Conservation (phyloP, 2,888 invertebrate genomes). For the Oegoconia quadripuncta region DNA sequence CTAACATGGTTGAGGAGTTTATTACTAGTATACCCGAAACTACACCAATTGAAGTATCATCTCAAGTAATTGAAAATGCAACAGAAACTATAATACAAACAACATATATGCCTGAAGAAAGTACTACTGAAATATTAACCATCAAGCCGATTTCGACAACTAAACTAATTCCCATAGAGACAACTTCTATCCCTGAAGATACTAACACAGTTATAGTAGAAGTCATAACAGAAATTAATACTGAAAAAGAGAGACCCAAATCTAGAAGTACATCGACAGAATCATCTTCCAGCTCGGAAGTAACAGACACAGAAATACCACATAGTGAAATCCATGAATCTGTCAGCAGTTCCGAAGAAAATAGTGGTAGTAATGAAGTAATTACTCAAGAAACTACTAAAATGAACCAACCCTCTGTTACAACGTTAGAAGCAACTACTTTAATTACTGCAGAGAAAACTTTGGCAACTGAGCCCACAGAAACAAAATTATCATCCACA, state of each 20-base stretch:
- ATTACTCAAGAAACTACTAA: slow-evolving; percentile 37
- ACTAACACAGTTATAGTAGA: slow-evolving; percentile 51
- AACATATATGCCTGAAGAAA: slow-evolving; percentile 26
- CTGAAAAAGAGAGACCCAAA: slow-evolving; percentile 39
- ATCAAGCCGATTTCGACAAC: slow-evolving; percentile 22
- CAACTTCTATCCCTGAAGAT: slow-evolving; percentile 27
- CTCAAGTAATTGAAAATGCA: slow-evolving; percentile 43
- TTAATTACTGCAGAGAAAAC: slow-evolving; percentile 24
- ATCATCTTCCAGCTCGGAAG: slow-evolving; percentile 23
- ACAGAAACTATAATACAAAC: slow-evolving; percentile 30
- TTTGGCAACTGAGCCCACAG: slow-evolving; percentile 17
- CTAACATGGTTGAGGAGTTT: slow-evolving; percentile 43
- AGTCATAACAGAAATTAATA: slow-evolving; percentile 54
- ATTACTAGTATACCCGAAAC: slow-evolving; percentile 49
- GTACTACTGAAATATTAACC: slow-evolving; percentile 20
- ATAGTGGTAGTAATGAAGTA: slow-evolving; percentile 60
- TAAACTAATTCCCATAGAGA: slow-evolving; percentile 15
- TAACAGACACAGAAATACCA: slow-evolving; percentile 21
- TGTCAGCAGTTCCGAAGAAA: slow-evolving; percentile 48
- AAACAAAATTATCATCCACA: slow-evolving; percentile 27
- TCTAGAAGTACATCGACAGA: slow-evolving; percentile 28
- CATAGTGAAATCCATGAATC: slow-evolving; percentile 25
- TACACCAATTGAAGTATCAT: slow-evolving; percentile 52
- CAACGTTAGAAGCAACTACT: slow-evolving; percentile 26
- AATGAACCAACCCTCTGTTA: slow-evolving; percentile 21